Evolutionary conservation across 1,140 invertebrate species (phyloP).

Genomic region (Drosophila nigromelanica): DNA sequence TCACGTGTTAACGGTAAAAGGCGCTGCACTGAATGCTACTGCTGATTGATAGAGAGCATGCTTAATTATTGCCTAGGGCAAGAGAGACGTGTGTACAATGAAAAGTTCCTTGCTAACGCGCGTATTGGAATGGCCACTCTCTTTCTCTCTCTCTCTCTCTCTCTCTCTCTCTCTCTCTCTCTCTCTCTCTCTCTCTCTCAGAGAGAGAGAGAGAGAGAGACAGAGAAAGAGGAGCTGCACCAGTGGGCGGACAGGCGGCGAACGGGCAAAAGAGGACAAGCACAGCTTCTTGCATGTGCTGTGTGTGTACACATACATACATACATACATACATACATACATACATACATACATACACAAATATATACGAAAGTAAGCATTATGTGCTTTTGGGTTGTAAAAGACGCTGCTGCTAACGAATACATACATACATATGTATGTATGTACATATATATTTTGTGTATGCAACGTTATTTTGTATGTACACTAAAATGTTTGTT

Average conservation of each 20-base stretch:
- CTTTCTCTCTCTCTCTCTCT: background rate
- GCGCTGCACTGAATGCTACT: constrained; percentile 27
- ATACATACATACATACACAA: background rate
- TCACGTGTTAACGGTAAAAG: constrained; percentile 74
- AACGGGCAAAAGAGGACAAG: background rate
- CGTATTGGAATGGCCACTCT: constrained; percentile 7
- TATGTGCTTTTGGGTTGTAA: constrained; percentile 31
- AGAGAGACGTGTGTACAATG: constrained; percentile 4
- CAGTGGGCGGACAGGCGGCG: background rate
- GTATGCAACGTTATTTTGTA: constrained; percentile 26
- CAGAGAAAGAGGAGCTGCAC: background rate
- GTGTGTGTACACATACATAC: constrained; percentile 23
- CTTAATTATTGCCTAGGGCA: constrained; percentile 33
- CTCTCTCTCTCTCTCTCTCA: background rate
- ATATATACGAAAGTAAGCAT: constrained; percentile 20
- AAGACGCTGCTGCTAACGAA: constrained; percentile 24
- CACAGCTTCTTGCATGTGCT: constrained; percentile 6
- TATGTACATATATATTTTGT: background rate
- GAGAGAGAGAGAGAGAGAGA: too few relatives aligned
- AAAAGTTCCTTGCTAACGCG: constrained; percentile 22
- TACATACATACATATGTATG: constrained; percentile 21
- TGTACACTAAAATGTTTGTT: constrained; percentile 34
- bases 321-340: constrained; percentile 2
- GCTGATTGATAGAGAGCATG: constrained; percentile 34
- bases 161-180: background rate